These are phyloP conservation scores for Lithodes maja DNA, from an alignment of 2,888 invertebrate species.

Conservation along the genomic window DNA sequence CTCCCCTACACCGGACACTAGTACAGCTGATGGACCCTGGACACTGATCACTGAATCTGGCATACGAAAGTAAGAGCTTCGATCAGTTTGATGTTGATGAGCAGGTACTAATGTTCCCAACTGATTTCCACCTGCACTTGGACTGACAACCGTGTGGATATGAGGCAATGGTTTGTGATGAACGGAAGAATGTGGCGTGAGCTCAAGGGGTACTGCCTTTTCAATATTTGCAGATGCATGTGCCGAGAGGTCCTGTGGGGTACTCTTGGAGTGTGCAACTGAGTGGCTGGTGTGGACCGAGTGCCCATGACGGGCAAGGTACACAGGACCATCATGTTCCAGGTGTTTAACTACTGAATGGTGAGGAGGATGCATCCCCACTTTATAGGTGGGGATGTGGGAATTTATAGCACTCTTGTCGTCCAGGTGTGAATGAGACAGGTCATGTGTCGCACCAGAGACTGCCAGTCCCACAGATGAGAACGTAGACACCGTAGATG, in stretches of 20 bases:
- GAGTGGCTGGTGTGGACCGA: conserved; percentile 18
- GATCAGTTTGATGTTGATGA: conserved; percentile 49
- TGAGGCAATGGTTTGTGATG: conserved; percentile 62
- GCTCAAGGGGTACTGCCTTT: conserved; percentile 46
- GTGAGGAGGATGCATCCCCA: conserved; percentile 50
- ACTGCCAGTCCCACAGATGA: conserved; percentile 38
- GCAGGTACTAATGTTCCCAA: conserved; percentile 45
- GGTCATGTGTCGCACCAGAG: conserved; percentile 37
- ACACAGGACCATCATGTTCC: conserved; percentile 35
- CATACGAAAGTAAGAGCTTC: conserved; percentile 56
- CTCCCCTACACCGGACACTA: conserved; percentile 50
- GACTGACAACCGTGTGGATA: conserved; percentile 61
- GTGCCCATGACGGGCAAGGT: conserved; percentile 41
- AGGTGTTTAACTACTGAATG: conserved; percentile 50
- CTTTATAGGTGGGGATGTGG: conserved; percentile 56
- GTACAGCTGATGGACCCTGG: conserved; percentile 52
- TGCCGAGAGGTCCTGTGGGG: conserved; percentile 67
- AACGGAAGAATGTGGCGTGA: conserved; percentile 55
- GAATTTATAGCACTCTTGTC: conserved; percentile 47
- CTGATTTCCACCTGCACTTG: conserved; percentile 40
- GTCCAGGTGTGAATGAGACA: conserved; percentile 28
- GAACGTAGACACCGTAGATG: conserved; percentile 42
- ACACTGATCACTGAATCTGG: conserved; percentile 55
- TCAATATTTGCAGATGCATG: conserved; percentile 39
- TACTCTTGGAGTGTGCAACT: conserved; percentile 36